Base-by-base conservation (phyloP, 92 coral and sea anemone species). In the Nematostella vectensis region DNA sequence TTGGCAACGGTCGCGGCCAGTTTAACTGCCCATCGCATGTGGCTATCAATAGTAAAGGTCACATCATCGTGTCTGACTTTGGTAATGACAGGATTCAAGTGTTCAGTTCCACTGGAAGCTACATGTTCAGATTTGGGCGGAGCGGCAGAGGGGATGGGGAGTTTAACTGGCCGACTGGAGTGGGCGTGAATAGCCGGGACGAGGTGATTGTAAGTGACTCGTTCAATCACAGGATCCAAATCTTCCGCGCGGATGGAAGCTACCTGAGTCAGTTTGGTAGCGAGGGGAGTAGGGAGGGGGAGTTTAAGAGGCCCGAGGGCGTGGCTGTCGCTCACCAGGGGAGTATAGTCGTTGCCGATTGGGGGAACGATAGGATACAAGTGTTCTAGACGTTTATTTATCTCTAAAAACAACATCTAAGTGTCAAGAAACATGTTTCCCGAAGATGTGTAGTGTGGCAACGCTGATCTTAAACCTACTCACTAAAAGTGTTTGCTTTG, bases 351-450 rank as follows among this genome's bases (percentile, higher is more conserved):
- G 75, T 91, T 40, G 96, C 98, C 11, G 98, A 91, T 53, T 91
- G 98, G 98, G 98, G 98, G 2, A 86, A 91, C 66, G 95, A 91
- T 49, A 71, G 98, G 47, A 80, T 91, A 28, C 98, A 91, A 48
- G 80, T 91, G 11, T 91, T 83, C 27, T 82, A 22, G n/a, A n/a
- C n/a, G n/a, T n/a, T n/a, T n/a, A n/a, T n/a, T n/a, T n/a, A n/a
- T n/a, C n/a, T n/a, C n/a, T n/a, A n/a, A n/a, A n/a, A n/a, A 22
- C 48, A 18, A 2, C 50, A 4, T 30, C 17, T 15, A n/a, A n/a
- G n/a, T n/a, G n/a, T n/a, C n/a, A n/a, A n/a, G n/a, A n/a, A n/a
- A n/a, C n/a, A n/a, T n/a, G n/a, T n/a, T n/a, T n/a, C n/a, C n/a
- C n/a, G n/a, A n/a, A n/a, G n/a, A n/a, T n/a, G n/a, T n/a, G n/a